Evolutionary conservation across 2,113 vertebrate species (phyloP).

Genomic region (Sphaerodactylus townsendi): DNA sequence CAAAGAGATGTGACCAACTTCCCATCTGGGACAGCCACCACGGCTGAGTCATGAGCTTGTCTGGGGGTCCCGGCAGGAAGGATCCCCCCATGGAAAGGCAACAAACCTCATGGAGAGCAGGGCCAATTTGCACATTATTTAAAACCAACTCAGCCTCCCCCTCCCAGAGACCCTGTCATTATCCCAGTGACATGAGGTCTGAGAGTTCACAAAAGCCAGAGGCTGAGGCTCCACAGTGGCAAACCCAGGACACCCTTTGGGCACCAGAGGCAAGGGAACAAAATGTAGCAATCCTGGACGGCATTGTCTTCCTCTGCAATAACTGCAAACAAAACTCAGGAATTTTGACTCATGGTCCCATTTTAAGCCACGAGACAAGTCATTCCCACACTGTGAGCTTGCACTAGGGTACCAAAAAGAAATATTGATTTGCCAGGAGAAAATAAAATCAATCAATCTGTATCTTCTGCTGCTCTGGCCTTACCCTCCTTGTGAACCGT

Average conservation of each 20-base stretch:
- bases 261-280: neutral
- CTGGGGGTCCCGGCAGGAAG: constrained; percentile 32
- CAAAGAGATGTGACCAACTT: neutral
- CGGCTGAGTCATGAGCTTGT: constrained; percentile 46
- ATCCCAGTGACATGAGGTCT: constrained; percentile 41
- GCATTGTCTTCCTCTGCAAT: neutral
- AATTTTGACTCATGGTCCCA: neutral
- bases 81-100: constrained; percentile 56
- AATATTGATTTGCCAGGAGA: neutral
- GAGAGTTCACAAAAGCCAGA: constrained; percentile 30
- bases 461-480: neutral
- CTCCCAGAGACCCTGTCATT: constrained; percentile 59
- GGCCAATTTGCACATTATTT: constrained; percentile 69
- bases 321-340: neutral
- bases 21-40: constrained; percentile 17
- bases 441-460: neutral
- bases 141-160: constrained; percentile 60
- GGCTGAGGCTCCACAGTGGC: neutral
- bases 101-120: constrained; percentile 60
- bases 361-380: neutral
- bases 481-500: no score
- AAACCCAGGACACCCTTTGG: neutral
- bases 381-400: neutral
- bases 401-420: neutral
- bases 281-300: neutral